Evolutionary conservation across 35 echinoderm and acorn worm genomes (phyloP), one percentile per base, ranked within the genome.

Genomic region (Ophiothrix spiculata): DNA sequence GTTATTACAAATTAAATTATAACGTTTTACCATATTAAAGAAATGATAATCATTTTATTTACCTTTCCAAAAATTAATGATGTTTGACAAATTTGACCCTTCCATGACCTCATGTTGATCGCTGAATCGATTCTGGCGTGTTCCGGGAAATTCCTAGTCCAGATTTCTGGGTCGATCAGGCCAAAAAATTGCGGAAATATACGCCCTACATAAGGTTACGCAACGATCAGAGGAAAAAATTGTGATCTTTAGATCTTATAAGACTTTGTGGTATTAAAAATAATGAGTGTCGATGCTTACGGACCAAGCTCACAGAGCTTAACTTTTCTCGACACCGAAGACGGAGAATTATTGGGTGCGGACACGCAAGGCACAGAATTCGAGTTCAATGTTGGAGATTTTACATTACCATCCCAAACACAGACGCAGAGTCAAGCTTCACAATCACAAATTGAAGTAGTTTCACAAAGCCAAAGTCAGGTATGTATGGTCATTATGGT

Each of bases 351-450:
- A 56, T 31, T 93, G 25, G 95, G 95, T 74, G 95, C 95, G n/a
- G 95, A 98, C 74, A 98, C 95, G 1, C 95, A 98, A 45, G 95
- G 95, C 38, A 93, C 91, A 35, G 91, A 98, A 38, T 98, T 91
- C 64, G 95, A 98, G 38, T 98, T 84, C 54, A 94, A 94, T 76
- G 88, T 90, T 19, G 87, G 81, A 32, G 92, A 93, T 74, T 98
- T 98, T 63, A 98, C 95, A 14, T 46, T 98, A 32, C 95, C 95
- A 28, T 93, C 91, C 4, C 95, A 98, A 81, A 98, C 95, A 0
- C 95, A 98, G 76, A 87, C 95, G 21, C 95, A 98, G 56, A 98
- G 95, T 39, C 95, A 98, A 56, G 95, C 95, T 16, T 98, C 95
- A 0, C 95, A 98, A 37, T 74, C 93, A 13, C 91, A 98, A 78